Conservation (phyloP, 2,797 vertebrate species). For the Chromobotia macracanthus region DNA sequence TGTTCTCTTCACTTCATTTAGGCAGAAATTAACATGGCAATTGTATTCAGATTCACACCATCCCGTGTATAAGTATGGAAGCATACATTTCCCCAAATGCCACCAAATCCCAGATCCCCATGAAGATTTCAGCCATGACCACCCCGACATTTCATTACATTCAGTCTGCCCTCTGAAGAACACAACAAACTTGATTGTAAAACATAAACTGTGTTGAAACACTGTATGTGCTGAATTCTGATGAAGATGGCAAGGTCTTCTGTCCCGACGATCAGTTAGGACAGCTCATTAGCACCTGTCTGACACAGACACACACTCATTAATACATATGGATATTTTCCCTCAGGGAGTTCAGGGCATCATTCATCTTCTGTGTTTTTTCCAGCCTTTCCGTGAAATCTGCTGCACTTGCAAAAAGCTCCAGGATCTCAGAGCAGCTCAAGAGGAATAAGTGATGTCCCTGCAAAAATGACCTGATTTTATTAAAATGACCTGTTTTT, state of each 20-base stretch:
- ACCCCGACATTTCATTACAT: slow-evolving; percentile 45
- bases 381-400: neutral
- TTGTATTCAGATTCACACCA: too few relatives aligned
- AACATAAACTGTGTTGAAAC: slow-evolving; percentile 38
- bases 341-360: slow-evolving; percentile 23
- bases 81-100: slow-evolving; percentile 18
- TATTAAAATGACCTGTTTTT: neutral
- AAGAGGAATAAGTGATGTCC: slow-evolving; percentile 26
- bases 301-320: slow-evolving; percentile 32
- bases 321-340: slow-evolving; percentile 37
- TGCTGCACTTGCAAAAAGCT: slow-evolving; percentile 33
- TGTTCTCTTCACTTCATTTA: too few relatives aligned
- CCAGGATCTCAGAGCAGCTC: neutral
- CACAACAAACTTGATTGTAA: slow-evolving; percentile 44
- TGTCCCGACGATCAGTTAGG: slow-evolving; percentile 7
- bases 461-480: too few relatives aligned
- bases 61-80: too few relatives aligned
- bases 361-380: neutral
- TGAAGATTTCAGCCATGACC: neutral
- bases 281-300: slow-evolving; percentile 4
- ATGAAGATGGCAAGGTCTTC: neutral
- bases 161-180: slow-evolving; percentile 45
- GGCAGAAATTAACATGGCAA: too few relatives aligned
- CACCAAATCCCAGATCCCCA: neutral
- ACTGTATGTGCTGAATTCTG: slow-evolving; percentile 16